Evolutionary conservation across 2,797 vertebrate genomes (phyloP), one percentile per base, ranked within the genome.

Genomic region (Loriculus beryllinus): DNA sequence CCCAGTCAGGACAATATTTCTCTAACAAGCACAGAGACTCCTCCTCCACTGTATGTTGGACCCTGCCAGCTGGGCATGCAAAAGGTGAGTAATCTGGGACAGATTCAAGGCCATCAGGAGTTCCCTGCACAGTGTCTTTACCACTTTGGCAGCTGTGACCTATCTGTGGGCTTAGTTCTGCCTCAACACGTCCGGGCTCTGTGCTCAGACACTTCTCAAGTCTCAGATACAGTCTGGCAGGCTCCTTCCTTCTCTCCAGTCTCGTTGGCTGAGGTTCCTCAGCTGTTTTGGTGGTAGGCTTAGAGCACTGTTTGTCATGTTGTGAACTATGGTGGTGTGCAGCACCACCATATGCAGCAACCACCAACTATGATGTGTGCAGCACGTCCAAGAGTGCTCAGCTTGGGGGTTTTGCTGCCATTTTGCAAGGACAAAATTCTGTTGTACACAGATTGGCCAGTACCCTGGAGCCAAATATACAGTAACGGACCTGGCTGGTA

Each of bases 1-100:
- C 98, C 99, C 47, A 99, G 99, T 96, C 99, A 99, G 97, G 99
- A 99, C 98, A 99, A 99, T 65, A 98, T 99, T 97, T 99, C 99
- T 2, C 96, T 99, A 91, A 98, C 99, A 92, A 99, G 99, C 98
- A 99, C 99, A 0, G 99, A 99, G 98, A 99, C 99, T 0, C 99
- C 99, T 2, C 99, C 99, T 22, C 99, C 99, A 0, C 98, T 99
- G 25, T 99, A 99, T 1, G 99, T 99, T 6, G 98, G 99, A 37
- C 95, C 98, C 6, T 98, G 98, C 56, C 99, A 99, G 97, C 98
- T 99, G 97, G 99, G 99, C 97, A 99, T 99, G 99, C 99, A 99
- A 82, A 99, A 99, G 99, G 99, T 99, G 94, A 70, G 92, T 88
- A 7, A 28, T 17, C 5, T 68, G 64, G 88, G 49, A 60, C 65